These are phyloP conservation scores for Aphelenchoides besseyi DNA, from an alignment of 1,140 invertebrate species.

Conservation along the genomic window DNA sequence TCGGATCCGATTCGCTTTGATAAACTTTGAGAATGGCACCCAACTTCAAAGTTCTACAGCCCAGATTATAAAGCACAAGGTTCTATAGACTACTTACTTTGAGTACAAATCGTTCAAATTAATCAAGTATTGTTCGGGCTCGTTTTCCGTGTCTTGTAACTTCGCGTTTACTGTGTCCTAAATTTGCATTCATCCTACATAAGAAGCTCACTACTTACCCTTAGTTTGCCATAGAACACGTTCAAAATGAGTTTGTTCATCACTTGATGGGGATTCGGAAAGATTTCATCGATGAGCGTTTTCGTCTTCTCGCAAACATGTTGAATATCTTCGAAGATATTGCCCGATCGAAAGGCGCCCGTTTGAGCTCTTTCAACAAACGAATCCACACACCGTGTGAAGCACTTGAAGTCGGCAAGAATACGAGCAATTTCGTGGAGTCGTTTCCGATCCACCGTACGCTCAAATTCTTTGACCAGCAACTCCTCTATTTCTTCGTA, in stretches of 20 bases:
- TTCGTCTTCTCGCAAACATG: constrained; percentile 84
- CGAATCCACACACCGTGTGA: constrained; percentile 88
- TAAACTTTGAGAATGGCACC: constrained; percentile 76
- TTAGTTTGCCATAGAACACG: constrained; percentile 86
- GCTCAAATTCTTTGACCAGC: constrained; percentile 90
- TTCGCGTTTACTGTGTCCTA: constrained; percentile 78
- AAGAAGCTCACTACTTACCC: too few relatives aligned
- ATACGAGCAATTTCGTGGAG: constrained; percentile 91
- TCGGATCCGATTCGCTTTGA: constrained; percentile 65
- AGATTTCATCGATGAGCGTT: constrained; percentile 83
- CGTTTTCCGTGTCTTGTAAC: constrained; percentile 71
- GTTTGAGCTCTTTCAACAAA: constrained; percentile 92
- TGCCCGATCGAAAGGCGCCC: constrained; percentile 74
- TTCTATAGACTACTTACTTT: constrained; percentile 71
- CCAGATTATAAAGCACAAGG: constrained; percentile 71
- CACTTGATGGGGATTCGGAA: constrained; percentile 91
- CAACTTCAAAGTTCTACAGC: constrained; percentile 76
- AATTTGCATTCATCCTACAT: constrained; percentile 27
- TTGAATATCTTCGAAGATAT: constrained; percentile 85
- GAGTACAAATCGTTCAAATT: constrained; percentile 84
- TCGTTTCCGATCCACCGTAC: constrained; percentile 77
- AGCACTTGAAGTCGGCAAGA: constrained; percentile 87
- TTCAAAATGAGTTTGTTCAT: constrained; percentile 96
- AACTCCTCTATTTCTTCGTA: constrained; percentile 89
- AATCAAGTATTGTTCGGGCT: constrained; percentile 80